Evolutionary conservation across 2,113 vertebrate genomes (phyloP).

Genomic region (Micronycteris hirsuta): DNA sequence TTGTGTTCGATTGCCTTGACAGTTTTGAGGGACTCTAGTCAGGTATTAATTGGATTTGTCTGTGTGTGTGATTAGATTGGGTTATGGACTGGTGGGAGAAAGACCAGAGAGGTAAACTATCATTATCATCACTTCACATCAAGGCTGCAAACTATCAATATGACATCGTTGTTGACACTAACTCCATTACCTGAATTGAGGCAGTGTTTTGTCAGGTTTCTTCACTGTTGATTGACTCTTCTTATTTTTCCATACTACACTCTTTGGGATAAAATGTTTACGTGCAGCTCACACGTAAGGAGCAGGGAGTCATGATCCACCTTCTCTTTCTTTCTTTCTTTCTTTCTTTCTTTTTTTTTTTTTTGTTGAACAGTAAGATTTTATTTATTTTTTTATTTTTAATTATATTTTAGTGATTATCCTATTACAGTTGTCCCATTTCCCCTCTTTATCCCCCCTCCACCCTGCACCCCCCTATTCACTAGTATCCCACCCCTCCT

Average conservation of each 20-base stretch:
- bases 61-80: neutral
- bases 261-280: neutral
- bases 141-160: neutral
- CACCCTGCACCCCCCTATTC: too few species aligned
- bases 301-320: neutral
- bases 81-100: neutral
- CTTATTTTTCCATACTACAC: neutral
- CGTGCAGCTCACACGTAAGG: neutral
- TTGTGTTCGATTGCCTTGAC: neutral
- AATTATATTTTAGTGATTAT: too few species aligned
- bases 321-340: neutral
- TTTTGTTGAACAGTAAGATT: too few species aligned
- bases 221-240: neutral
- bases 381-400: too few species aligned
- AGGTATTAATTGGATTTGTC: neutral
- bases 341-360: too few species aligned
- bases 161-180: neutral
- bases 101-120: neutral
- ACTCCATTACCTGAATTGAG: neutral
- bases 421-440: too few species aligned
- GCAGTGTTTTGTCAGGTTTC: neutral
- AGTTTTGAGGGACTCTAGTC: neutral
- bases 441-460: too few species aligned
- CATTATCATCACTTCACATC: neutral
- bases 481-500: too few species aligned